Percentiles rank a stretch among this genome's conserved stretches.
Evolutionary conservation across 2,888 invertebrate species (phyloP).

Genomic region (Conistra vaccinii): DNA sequence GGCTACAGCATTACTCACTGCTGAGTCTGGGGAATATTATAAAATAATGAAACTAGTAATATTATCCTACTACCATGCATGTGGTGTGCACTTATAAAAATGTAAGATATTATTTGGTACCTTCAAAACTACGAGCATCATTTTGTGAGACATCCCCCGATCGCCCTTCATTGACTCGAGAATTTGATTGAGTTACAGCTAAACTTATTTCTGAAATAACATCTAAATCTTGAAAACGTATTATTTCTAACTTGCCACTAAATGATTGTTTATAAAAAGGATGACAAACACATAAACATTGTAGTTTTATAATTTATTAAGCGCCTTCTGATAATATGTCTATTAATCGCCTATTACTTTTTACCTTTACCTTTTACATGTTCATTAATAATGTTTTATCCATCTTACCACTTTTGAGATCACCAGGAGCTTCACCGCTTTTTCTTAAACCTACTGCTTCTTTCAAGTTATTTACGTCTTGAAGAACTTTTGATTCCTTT

Average conservation of each 20-base stretch:
- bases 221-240: background rate
- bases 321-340: too few relatives aligned
- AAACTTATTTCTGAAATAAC: slow-evolving; percentile 45
- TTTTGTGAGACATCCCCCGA: slow-evolving; percentile 50
- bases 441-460: slow-evolving; percentile 21
- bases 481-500: slow-evolving; percentile 37
- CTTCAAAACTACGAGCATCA: slow-evolving; percentile 43
- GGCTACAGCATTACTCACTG: slow-evolving; percentile 21
- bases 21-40: slow-evolving; percentile 24
- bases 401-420: slow-evolving; percentile 67
- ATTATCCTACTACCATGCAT: too few relatives aligned
- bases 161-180: slow-evolving; percentile 36
- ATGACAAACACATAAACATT: too few relatives aligned
- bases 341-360: background rate
- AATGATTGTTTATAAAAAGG: too few relatives aligned
- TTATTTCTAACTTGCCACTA: background rate
- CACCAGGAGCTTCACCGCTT: slow-evolving; percentile 43
- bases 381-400: background rate
- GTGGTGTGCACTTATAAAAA: background rate
- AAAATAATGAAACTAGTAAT: background rate
- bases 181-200: slow-evolving; percentile 37
- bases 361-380: background rate
- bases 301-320: background rate
- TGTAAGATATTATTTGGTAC: slow-evolving; percentile 18
- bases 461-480: slow-evolving; percentile 10